Evolutionary conservation across 2,113 vertebrate genomes (phyloP).

Genomic region (Ploceus nigricollis): DNA sequence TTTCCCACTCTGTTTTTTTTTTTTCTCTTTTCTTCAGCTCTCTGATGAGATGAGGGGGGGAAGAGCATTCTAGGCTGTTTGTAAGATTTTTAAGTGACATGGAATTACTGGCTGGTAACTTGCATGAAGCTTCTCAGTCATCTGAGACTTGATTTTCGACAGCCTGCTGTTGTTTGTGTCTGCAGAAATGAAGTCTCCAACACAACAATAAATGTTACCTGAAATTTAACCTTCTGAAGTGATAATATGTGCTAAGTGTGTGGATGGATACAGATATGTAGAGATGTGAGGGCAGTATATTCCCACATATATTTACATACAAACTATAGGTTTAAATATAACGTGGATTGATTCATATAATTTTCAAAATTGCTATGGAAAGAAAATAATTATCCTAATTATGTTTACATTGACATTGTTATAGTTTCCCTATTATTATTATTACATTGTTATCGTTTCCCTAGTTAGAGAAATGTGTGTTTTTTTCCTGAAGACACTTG

Average conservation of each 20-base stretch:
- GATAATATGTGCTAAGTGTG: not conserved
- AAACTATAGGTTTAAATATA: not conserved
- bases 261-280: not conserved
- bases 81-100: not conserved
- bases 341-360: not conserved
- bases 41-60: accelerated
- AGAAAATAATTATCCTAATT: not conserved
- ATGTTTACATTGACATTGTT: not conserved
- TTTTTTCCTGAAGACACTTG: not conserved
- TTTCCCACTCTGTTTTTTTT: not conserved
- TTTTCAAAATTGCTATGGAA: not conserved
- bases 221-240: not conserved
- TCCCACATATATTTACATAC: not conserved
- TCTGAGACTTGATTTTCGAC: accelerated
- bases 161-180: not conserved
- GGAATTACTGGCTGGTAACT: not conserved
- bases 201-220: not conserved
- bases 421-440: not conserved
- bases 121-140: not conserved
- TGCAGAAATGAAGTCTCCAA: not conserved
- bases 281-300: not conserved
- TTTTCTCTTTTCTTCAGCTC: not conserved
- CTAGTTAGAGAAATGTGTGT: not conserved
- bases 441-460: not conserved
- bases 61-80: not conserved